Conservation (phyloP, 2,113 vertebrate species). For the Acanthisitta chloris region DNA sequence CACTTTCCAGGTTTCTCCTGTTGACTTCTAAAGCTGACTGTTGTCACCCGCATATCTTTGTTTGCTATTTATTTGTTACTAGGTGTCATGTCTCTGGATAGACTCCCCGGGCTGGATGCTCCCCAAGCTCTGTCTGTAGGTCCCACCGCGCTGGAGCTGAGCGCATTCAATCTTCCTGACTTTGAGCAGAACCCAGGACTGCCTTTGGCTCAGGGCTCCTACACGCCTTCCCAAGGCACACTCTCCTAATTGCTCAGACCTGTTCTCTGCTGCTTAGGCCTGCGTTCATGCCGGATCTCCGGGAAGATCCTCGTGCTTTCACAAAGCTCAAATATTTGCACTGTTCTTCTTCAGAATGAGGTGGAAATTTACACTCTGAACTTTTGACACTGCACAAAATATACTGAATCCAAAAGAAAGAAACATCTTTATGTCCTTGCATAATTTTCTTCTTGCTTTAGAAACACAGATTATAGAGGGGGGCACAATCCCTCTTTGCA, state of each 20-base stretch:
- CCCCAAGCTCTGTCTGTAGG: neutral
- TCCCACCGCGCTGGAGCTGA: neutral
- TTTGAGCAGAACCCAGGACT: neutral
- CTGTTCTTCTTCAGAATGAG: neutral
- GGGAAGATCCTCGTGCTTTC: neutral
- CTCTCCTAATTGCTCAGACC: neutral
- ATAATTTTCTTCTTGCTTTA: accelerated
- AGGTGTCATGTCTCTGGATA: neutral
- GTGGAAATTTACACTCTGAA: neutral
- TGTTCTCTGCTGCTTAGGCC: neutral
- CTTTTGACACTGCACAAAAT: neutral
- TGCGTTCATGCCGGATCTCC: neutral
- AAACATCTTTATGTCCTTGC: neutral
- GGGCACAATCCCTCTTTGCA: neutral
- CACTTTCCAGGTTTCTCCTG: conserved; percentile 53
- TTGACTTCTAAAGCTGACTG: neutral
- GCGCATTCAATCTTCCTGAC: neutral
- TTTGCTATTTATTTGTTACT: conserved; percentile 47
- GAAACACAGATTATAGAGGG: neutral
- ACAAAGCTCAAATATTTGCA: neutral
- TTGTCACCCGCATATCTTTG: neutral
- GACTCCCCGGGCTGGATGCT: conserved; percentile 1
- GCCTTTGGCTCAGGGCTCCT: neutral
- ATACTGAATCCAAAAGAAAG: neutral
- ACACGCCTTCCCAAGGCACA: accelerated